phyloP scores from a whole-genome alignment of 2,888 invertebrate genomes.

The Aquatica leii region DNA sequence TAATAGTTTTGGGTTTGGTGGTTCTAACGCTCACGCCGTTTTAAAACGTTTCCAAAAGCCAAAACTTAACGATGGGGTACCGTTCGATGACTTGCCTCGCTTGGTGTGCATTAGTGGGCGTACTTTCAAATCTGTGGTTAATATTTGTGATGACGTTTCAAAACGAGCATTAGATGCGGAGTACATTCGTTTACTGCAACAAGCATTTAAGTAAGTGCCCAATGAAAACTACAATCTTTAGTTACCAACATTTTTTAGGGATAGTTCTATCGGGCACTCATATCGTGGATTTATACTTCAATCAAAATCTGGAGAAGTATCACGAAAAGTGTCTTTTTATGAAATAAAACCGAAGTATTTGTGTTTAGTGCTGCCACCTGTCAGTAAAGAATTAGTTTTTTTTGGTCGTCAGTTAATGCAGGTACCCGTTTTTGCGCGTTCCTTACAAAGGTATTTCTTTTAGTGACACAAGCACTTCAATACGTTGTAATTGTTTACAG shows the following conservation, averaged over 20 bases:
- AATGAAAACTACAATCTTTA: too few species aligned
- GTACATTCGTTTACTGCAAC: constrained; percentile 52
- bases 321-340: constrained; percentile 3
- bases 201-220: constrained; percentile 48
- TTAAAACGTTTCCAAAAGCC: constrained; percentile 68
- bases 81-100: constrained; percentile 74
- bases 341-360: constrained; percentile 10
- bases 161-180: constrained; percentile 70
- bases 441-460: constrained; percentile 73
- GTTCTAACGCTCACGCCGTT: constrained; percentile 81
- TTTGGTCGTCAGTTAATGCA: constrained; percentile 62
- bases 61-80: constrained; percentile 68
- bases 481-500: too few species aligned
- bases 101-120: constrained; percentile 81
- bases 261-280: constrained; percentile 3
- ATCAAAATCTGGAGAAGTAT: constrained; percentile 22
- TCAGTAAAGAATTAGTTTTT: constrained; percentile 9
- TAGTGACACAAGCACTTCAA: too few species aligned
- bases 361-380: constrained; percentile 12
- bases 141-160: constrained; percentile 70
- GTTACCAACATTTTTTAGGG: too few species aligned
- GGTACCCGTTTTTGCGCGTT: constrained; percentile 75
- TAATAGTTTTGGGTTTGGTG: constrained; percentile 95
- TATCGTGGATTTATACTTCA: constrained; percentile 25
- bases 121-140: constrained; percentile 77